Conservation (phyloP, 1,140 invertebrate genomes). For the Stenopsyche tienmushanensis region DNA sequence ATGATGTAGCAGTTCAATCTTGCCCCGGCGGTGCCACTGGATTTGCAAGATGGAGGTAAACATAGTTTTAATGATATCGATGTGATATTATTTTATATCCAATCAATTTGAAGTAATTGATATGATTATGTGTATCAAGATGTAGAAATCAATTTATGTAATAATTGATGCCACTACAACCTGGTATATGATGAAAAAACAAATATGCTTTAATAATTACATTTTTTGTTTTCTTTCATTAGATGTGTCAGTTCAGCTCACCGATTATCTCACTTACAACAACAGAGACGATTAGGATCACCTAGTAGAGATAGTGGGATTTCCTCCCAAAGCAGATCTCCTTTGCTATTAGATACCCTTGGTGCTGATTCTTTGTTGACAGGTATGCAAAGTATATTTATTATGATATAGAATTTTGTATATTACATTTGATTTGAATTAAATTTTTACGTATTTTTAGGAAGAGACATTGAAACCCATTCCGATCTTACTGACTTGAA, state of each 20-base stretch:
- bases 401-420: background rate
- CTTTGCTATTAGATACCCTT: slow-evolving; percentile 31
- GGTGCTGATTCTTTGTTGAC: slow-evolving; percentile 32
- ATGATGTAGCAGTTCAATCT: slow-evolving; percentile 76
- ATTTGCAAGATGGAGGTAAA: slow-evolving; percentile 76
- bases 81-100: background rate
- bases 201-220: background rate
- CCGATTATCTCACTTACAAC: slow-evolving; percentile 34
- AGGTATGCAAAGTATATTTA: slow-evolving; percentile 16
- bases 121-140: background rate
- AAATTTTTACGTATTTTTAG: slow-evolving; percentile 40
- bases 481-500: slow-evolving; percentile 52
- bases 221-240: background rate
- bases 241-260: slow-evolving; percentile 40
- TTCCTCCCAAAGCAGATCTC: slow-evolving; percentile 17
- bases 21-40: slow-evolving; percentile 88
- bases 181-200: too few relatives aligned
- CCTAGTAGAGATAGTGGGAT: slow-evolving; percentile 29
- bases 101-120: background rate
- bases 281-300: slow-evolving; percentile 34
- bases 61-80: too few relatives aligned
- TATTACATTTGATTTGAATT: background rate
- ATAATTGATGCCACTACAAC: too few relatives aligned
- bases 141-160: background rate
- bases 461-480: slow-evolving; percentile 50